Percentiles rank a stretch among this genome's conserved stretches.
phyloP scores from a whole-genome alignment of 2,888 invertebrate genomes.

The Liposcelis brunnea region DNA sequence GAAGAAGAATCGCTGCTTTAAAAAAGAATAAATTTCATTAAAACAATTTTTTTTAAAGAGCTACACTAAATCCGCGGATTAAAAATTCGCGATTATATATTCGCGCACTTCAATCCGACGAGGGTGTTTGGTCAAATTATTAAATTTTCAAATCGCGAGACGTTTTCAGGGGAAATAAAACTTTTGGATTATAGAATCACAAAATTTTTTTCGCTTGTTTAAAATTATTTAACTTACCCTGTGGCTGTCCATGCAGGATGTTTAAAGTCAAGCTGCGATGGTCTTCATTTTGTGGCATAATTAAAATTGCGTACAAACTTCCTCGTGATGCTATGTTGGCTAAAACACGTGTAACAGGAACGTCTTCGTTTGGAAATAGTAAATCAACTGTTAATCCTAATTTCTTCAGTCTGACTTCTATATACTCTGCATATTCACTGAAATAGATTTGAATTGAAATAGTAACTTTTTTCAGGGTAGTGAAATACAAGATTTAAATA shows the following conservation, averaged over 20 bases:
- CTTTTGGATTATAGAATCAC: too few species aligned
- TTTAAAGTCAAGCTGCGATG: slow-evolving; percentile 76
- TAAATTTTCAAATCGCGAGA: too few species aligned
- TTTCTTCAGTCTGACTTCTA: slow-evolving; percentile 63
- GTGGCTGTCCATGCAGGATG: slow-evolving; percentile 76
- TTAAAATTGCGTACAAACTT: slow-evolving; percentile 72
- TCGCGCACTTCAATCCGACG: too few species aligned
- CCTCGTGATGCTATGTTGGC: slow-evolving; percentile 80
- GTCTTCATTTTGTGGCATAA: slow-evolving; percentile 71
- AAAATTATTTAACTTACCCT: slow-evolving; percentile 40
- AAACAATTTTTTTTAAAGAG: too few species aligned
- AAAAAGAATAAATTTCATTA: too few species aligned
- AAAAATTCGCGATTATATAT: too few species aligned
- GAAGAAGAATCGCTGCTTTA: too few species aligned
- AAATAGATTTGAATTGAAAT: too few species aligned
- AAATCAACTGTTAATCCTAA: slow-evolving; percentile 68
- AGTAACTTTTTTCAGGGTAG: slow-evolving; percentile 14
- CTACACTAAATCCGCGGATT: too few species aligned
- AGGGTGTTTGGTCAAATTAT: too few species aligned
- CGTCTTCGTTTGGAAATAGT: slow-evolving; percentile 81
- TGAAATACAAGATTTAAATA: slow-evolving; percentile 15
- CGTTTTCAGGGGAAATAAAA: too few species aligned
- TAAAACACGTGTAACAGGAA: slow-evolving; percentile 58
- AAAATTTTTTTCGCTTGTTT: too few species aligned
- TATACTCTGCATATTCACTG: slow-evolving; percentile 75